These are phyloP conservation scores for Thecophora atra DNA, from an alignment of 2,888 invertebrate genomes.

Conservation along the genomic window DNA sequence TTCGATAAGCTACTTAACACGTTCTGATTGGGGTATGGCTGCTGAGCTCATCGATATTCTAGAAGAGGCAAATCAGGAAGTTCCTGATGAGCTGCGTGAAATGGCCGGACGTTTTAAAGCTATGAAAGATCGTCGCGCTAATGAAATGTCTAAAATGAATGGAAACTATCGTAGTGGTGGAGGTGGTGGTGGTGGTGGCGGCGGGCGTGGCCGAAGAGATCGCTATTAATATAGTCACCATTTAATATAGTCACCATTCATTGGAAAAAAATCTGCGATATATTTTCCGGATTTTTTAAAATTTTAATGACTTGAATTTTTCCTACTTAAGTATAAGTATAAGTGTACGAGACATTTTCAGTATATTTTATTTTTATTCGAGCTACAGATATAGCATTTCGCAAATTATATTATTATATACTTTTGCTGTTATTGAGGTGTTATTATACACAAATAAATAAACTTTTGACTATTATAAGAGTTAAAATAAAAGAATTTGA, in stretches of 20 bases:
- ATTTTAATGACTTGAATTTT: too few relatives aligned
- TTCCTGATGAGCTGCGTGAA: conserved; percentile 77
- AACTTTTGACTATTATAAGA: too few relatives aligned
- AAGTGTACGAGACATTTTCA: too few relatives aligned
- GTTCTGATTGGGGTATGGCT: conserved; percentile 85
- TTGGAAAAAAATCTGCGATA: too few relatives aligned
- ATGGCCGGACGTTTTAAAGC: conserved; percentile 81
- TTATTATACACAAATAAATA: too few relatives aligned
- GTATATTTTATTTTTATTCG: too few relatives aligned
- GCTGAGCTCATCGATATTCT: conserved; percentile 84
- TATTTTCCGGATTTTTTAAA: too few relatives aligned
- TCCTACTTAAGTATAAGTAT: too few relatives aligned
- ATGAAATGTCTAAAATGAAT: conserved; percentile 60
- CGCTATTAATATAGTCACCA: conserved; percentile 43
- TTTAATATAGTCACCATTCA: not conserved
- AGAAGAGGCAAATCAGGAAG: conserved; percentile 85
- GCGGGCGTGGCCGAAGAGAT: conserved; percentile 46
- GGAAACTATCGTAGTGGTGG: conserved; percentile 44
- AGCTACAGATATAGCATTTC: too few relatives aligned
- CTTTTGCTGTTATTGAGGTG: too few relatives aligned
- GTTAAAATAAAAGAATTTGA: not conserved
- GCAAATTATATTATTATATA: too few relatives aligned
- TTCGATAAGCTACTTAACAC: conserved; percentile 83
- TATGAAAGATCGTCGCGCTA: conserved; percentile 73
- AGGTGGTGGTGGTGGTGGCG: conserved; percentile 42